Evolutionary conservation across 2,113 vertebrate genomes (phyloP), one percentile per base, ranked within the genome.

Genomic region (Electrona antarctica): DNA sequence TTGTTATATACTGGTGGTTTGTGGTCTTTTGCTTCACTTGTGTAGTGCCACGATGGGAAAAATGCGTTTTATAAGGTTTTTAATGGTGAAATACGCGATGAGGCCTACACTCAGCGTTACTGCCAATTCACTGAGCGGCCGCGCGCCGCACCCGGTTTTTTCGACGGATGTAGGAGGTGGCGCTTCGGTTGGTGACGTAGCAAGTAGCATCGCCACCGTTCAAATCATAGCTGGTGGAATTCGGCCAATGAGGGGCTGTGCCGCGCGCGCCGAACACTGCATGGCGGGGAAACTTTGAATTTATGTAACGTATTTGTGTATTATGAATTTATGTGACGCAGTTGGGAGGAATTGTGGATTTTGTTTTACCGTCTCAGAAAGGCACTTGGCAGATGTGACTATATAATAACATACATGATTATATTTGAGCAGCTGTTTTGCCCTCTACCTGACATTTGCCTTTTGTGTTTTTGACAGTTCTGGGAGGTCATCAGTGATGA

Each of bases 401-500:
- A 6, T 21, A 21, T 21, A 21, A 21, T 41, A 41, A 41, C 5
- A 1, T 41, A 41, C 33, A 21, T 21, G 3, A 41, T 41, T 41
- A 6, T 6, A 41, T 41, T 41, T 41, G 33, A 41, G 33, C 33
- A 3, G 33, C 33, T 41, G 5, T 41, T 41, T 41, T 21, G 5
- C 3, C 33, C 33, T 41, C 1, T 41, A 3, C 33, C 33, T 41
- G 33, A 41, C 33, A 41, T 41, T 41, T 41, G 3, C 5, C 33
- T 41, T 33, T 8, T 29, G 21, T 21, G 21, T 13, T 4, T 41
- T 7, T 45, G 57, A 0, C 41, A 98, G 93, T 94, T 94, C 57
- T 94, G 93, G 93, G 92, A 94, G 70, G 93, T 94, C 8, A 94
- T 94, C 77, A 94, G 93, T 67, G 93, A 94, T 0, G 93, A 94